Evolutionary conservation across 2,113 vertebrate species (phyloP).

Genomic region (Zosterops hypoxanthus): DNA sequence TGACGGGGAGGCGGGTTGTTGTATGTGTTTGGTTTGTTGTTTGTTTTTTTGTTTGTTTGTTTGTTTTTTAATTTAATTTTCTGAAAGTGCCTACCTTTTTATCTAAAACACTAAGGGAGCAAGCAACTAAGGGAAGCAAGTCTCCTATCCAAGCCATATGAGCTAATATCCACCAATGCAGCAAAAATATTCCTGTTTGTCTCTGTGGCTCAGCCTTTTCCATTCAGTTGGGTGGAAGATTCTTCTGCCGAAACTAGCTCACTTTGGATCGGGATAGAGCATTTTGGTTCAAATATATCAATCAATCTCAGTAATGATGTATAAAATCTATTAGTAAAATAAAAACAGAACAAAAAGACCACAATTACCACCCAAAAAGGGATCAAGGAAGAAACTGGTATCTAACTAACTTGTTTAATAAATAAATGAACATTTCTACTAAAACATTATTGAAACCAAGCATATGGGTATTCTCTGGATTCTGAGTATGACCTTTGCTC

Average conservation of each 20-base stretch:
- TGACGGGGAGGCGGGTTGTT: no score
- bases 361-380: neutral
- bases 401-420: neutral
- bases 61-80: neutral
- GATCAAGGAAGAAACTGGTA: neutral
- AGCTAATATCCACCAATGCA: neutral
- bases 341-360: neutral
- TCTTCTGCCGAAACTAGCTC: neutral
- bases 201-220: neutral
- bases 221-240: neutral
- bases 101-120: neutral
- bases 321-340: neutral
- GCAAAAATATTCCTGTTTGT: neutral
- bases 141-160: neutral
- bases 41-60: no score
- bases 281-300: neutral
- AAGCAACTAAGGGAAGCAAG: neutral
- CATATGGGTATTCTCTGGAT: neutral
- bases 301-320: neutral
- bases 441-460: neutral
- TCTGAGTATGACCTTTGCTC: neutral
- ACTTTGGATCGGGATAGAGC: neutral
- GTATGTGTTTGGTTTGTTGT: neutral
- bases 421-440: neutral
- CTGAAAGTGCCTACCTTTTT: neutral